A percentile compares a stretch with the other conserved stretches of the same genome.
phyloP scores from a whole-genome alignment of 37 sponge, comb jelly and placozoan species.

The Spongilla lacustris region DNA sequence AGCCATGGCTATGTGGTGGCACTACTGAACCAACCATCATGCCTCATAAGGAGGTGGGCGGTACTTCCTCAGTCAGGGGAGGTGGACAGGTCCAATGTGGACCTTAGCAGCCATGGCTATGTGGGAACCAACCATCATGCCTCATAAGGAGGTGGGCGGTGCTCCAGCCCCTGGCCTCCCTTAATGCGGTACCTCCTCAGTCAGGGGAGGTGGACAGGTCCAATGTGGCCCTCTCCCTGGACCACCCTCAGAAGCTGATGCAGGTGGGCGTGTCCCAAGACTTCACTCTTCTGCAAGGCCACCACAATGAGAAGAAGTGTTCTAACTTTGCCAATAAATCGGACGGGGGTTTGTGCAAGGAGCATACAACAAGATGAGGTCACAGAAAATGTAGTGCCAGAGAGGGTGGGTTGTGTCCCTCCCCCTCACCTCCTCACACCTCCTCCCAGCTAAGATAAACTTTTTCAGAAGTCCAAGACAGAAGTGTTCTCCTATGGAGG shows the following conservation, averaged over 20 bases:
- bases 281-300: slow-evolving; percentile 62
- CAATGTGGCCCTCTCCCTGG: slow-evolving; percentile 51
- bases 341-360: slow-evolving; percentile 62
- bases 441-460: neutral
- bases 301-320: slow-evolving; percentile 58
- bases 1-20: too few relatives aligned
- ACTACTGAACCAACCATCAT: too few relatives aligned
- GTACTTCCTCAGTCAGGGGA: too few relatives aligned
- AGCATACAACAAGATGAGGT: slow-evolving; percentile 56
- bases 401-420: slow-evolving; percentile 44
- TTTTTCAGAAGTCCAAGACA: slow-evolving; percentile 26
- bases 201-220: neutral
- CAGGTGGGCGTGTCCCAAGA: slow-evolving; percentile 77
- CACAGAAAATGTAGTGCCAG: slow-evolving; percentile 78
- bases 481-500: slow-evolving; percentile 53
- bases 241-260: slow-evolving; percentile 76
- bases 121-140: too few relatives aligned
- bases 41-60: too few relatives aligned
- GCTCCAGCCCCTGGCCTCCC: too few relatives aligned
- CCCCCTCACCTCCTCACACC: neutral
- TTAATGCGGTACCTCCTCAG: too few relatives aligned
- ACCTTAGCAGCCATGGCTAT: too few relatives aligned
- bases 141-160: too few relatives aligned
- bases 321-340: slow-evolving; percentile 76
- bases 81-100: too few relatives aligned